Evolutionary conservation across 2,888 invertebrate species (phyloP).

Genomic region (Aleiodes alternator): DNA sequence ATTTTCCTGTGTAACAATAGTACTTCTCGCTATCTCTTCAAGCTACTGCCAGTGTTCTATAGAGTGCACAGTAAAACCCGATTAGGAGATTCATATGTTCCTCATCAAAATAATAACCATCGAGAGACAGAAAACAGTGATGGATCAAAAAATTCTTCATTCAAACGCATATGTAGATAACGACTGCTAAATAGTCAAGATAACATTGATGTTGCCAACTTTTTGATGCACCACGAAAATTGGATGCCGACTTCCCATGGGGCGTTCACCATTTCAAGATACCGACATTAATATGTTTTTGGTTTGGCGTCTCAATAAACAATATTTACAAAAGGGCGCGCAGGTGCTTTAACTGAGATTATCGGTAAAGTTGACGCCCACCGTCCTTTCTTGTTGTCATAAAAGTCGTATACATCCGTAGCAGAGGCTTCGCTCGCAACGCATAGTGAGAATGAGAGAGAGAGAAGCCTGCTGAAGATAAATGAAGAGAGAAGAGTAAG

Average conservation of each 20-base stretch:
- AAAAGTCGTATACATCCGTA: conserved; percentile 37
- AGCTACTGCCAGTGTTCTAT: too few species aligned
- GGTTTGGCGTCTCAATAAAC: conserved; percentile 63
- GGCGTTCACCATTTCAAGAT: conserved; percentile 54
- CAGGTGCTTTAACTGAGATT: conserved; percentile 57
- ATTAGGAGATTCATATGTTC: too few species aligned
- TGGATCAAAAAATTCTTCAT: too few species aligned
- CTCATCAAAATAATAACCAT: too few species aligned
- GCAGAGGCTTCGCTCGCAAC: conserved; percentile 1
- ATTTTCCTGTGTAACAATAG: too few species aligned
- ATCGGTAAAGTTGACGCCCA: conserved; percentile 52
- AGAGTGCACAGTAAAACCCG: too few species aligned
- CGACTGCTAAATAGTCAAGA: neutral
- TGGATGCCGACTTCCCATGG: conserved; percentile 20
- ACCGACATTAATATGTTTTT: conserved; percentile 64
- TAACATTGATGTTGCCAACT: conserved; percentile 6
- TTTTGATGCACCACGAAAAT: conserved; percentile 5
- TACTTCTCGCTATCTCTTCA: too few species aligned
- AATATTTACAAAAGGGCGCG: conserved; percentile 60
- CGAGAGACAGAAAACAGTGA: too few species aligned
- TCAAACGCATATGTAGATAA: too few species aligned
- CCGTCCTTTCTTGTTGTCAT: conserved; percentile 46
- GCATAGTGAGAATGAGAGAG: conserved; percentile 22
- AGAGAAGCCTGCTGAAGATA: conserved; percentile 6
- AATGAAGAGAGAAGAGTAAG: conserved; percentile 47